These are phyloP conservation scores for Hippopotamyrus pictus DNA, from an alignment of 2,797 vertebrate genomes.

Conservation along the genomic window DNA sequence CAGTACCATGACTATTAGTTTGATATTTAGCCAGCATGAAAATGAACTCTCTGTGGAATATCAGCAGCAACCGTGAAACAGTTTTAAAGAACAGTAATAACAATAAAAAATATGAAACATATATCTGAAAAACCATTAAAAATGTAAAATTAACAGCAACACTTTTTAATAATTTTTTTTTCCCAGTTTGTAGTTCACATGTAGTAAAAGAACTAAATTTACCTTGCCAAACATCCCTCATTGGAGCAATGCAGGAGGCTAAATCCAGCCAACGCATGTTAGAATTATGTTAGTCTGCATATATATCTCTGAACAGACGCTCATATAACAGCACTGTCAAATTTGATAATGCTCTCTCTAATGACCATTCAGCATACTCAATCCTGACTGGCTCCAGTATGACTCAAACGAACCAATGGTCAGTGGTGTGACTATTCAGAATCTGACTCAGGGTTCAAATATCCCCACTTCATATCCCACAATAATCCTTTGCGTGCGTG, in stretches of 20 bases:
- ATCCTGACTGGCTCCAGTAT: neutral
- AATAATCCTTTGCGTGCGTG: neutral
- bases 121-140: conserved; percentile 35
- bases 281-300: neutral
- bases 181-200: neutral
- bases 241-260: neutral
- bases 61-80: conserved; percentile 38
- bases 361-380: neutral
- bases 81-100: conserved; percentile 40
- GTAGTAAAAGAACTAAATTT: neutral
- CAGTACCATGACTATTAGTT: conserved; percentile 34
- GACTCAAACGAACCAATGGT: neutral
- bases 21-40: conserved; percentile 41
- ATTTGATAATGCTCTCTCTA: neutral
- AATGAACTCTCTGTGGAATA: conserved; percentile 40
- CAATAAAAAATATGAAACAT: conserved; percentile 33
- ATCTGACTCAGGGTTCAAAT: neutral
- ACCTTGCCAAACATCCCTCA: neutral
- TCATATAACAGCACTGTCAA: neutral
- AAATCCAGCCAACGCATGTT: neutral
- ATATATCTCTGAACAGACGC: conserved; percentile 19
- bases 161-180: neutral
- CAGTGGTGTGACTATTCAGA: neutral
- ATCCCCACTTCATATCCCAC: neutral
- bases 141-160: conserved; percentile 40